Evolutionary conservation across 2,797 vertebrate species (phyloP), one percentile per base, ranked within the genome.

Genomic region (Betta splendens): DNA sequence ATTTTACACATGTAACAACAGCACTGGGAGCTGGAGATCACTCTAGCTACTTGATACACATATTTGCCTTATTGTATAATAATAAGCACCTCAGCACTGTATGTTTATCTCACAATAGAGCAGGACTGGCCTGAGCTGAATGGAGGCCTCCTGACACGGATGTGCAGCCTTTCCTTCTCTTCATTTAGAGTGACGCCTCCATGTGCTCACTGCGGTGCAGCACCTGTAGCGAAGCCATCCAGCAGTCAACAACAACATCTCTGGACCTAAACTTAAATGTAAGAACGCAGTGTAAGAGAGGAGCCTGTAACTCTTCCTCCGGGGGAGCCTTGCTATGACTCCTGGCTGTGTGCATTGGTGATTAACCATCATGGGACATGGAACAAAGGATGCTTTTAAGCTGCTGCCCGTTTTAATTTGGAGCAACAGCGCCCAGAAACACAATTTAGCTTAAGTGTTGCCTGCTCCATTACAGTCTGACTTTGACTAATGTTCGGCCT

Each of bases 301-400:
- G n/a, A n/a, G n/a, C n/a, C n/a, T n/a, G n/a, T n/a, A n/a, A n/a
- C n/a, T n/a, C n/a, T n/a, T n/a, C n/a, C n/a, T 69, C 63, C 77
- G 83, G 39, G 46, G 53, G 46, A 57, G 3, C 9, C 82, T 89
- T 47, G 44, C 85, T 74, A 80, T 81, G 81, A 78, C 52, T 75
- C 87, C 76, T 29, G 49, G 39, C 53, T 5, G 5, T 32, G 23
- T 29, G 39, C 63, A 60, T 62, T 46, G 42, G 56, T 87, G 81
- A 85, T 77, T 89, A 80, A 87, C 63, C 65, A 80, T 89, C 89
- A 89, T 77, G 80, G 51, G 82, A 81, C 58, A 53, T 64, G 13
- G 71, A 81, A 89, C 87, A 89, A 88, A 86, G 74, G 47, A 18
- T 12, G 64, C 54, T 47, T 79, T 84, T 77, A 77, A 77, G 31